Evolutionary conservation across 2,797 vertebrate species (phyloP).

Genomic region (Bufotes viridis): DNA sequence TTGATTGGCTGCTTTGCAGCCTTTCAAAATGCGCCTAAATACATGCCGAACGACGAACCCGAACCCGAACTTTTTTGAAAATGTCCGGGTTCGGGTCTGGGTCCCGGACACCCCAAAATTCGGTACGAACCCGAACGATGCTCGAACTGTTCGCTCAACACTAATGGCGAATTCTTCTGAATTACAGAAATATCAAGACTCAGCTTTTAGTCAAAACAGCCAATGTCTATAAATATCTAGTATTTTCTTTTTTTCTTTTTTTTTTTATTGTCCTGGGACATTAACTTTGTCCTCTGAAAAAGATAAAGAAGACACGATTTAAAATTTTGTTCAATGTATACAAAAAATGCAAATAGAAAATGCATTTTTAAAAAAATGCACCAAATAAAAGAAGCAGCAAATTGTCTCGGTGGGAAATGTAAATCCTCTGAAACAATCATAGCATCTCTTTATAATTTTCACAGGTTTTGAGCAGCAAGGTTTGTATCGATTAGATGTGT

Average conservation of each 20-base stretch:
- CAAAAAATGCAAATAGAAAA: background rate
- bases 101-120: no score
- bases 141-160: no score
- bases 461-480: slow-evolving; percentile 62
- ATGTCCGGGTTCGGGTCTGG: no score
- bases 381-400: background rate
- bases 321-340: background rate
- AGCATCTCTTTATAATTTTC: background rate
- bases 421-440: slow-evolving; percentile 28
- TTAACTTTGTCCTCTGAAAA: background rate
- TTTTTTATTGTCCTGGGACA: background rate
- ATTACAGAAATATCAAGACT: background rate
- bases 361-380: background rate
- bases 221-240: background rate
- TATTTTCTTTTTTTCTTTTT: background rate
- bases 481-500: slow-evolving; percentile 57
- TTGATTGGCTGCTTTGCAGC: no score
- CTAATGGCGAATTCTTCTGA: background rate
- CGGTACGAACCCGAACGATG: no score
- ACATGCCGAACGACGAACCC: no score
- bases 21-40: no score
- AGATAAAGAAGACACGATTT: background rate
- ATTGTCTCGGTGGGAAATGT: slow-evolving; percentile 42
- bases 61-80: no score
- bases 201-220: background rate